Evolutionary conservation across 2,113 vertebrate species (phyloP), one percentile per base, ranked within the genome.

Genomic region (Megaceryle maxima): DNA sequence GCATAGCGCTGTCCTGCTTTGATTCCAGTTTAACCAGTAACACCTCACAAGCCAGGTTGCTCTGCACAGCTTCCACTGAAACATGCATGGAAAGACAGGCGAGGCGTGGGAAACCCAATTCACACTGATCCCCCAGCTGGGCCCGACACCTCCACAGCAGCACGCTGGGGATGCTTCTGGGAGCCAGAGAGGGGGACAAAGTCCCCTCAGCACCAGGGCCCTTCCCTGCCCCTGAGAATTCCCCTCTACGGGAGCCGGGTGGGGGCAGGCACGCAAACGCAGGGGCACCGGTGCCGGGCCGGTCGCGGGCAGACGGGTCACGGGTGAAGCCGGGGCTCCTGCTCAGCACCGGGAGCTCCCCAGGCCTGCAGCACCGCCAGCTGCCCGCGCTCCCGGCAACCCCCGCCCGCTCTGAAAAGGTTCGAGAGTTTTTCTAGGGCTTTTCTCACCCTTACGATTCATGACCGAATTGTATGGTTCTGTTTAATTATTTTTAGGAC

Each of bases 121-220:
- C 31, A 55, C 14, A 1, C 37, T 8, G 33, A 20, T 13, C 37
- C 48, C 48, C 35, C 9, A 2, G 5, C 29, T 25, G 62, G 24
- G 35, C 59, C 51, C 2, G 6, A 26, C 28, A 4, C 6, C 13
- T 9, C 48, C 26, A 3, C 37, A 21, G 56, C 48, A n/a, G n/a
- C n/a, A 19, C 29, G 1, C 9, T 3, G 44, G 8, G 31, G 17
- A 24, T 2, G 5, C 29, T 2, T 18, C n/a, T 20, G 74, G 46
- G n/a, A 63, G 37, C 43, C 56, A 13, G 11, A 8, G 28, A 2
- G 19, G 33, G 24, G 14, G 12, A 22, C n/a, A 13, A 24, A 43
- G 5, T 6, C 31, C 6, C 33, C 16, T 18, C n/a, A 25, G 74
- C 86, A 13, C 22, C 53, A 14, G 53, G 28, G 5, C 17, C 53